phyloP scores from a whole-genome alignment of 2,797 vertebrate genomes.

The Urosaurus nigricauda region DNA sequence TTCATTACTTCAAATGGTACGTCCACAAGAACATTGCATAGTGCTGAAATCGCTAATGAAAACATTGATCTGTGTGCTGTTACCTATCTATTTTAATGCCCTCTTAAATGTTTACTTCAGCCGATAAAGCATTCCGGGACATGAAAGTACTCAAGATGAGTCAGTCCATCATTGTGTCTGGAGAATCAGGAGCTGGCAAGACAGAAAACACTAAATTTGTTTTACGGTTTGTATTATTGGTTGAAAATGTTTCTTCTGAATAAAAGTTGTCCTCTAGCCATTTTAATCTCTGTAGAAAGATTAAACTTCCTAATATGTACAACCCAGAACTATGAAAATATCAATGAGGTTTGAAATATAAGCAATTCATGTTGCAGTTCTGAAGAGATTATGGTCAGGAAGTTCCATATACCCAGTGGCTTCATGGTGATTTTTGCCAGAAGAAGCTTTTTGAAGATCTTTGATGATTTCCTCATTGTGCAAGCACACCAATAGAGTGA shows the following conservation, averaged over 20 bases:
- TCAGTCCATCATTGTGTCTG: conserved; percentile 98
- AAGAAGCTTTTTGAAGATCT: not conserved
- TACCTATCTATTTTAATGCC: conserved; percentile 20
- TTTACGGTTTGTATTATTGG: conserved; percentile 85
- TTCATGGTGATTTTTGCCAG: not conserved
- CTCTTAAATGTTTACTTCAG: conserved; percentile 75
- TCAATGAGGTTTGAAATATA: not conserved
- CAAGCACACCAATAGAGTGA: not conserved
- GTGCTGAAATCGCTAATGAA: conserved; percentile 7
- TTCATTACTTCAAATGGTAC: not conserved
- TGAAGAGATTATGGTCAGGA: not conserved
- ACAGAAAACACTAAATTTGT: conserved; percentile 99
- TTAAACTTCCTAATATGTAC: not conserved
- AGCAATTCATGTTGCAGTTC: not conserved
- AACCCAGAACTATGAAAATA: not conserved
- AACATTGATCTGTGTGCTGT: conserved; percentile 1
- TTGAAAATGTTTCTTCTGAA: not conserved
- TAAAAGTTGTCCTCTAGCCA: not conserved
- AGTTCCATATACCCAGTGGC: not conserved
- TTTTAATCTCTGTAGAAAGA: conserved; percentile 12
- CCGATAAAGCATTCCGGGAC: conserved; percentile 97
- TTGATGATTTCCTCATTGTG: not conserved
- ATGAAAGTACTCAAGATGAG: conserved; percentile 99
- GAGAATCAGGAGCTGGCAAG: conserved; percentile 98
- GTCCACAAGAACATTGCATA: not conserved